These are phyloP conservation scores for Mormyrus proboscirostris DNA, from an alignment of 2,797 vertebrate genomes.

Conservation along the genomic window DNA sequence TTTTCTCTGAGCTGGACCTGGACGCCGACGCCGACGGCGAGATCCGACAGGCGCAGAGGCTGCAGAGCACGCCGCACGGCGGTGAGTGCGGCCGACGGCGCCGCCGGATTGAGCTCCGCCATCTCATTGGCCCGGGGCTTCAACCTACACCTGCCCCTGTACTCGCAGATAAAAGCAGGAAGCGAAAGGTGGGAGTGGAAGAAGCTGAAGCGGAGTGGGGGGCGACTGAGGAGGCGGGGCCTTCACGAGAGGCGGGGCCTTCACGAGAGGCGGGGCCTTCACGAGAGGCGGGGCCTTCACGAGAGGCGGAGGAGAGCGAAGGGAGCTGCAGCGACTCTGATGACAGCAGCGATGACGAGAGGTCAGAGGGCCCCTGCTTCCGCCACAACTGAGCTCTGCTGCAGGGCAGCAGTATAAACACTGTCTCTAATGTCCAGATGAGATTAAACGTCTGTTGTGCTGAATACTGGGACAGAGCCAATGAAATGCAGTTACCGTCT, in stretches of 20 bases:
- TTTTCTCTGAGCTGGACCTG: slow-evolving; percentile 78
- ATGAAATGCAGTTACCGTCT: neutral
- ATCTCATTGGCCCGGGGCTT: neutral
- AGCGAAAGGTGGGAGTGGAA: slow-evolving; percentile 53
- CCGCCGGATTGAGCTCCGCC: neutral
- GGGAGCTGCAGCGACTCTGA: slow-evolving; percentile 56
- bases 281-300: slow-evolving; percentile 41
- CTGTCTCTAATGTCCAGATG: neutral
- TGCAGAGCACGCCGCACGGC: slow-evolving; percentile 48
- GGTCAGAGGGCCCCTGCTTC: slow-evolving; percentile 47
- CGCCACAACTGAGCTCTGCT: neutral
- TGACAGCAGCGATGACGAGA: slow-evolving; percentile 70
- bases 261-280: slow-evolving; percentile 42
- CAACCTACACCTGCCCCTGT: neutral
- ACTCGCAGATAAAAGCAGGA: slow-evolving; percentile 46
- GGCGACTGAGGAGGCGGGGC: slow-evolving; percentile 37
- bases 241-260: slow-evolving; percentile 43
- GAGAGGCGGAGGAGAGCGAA: slow-evolving; percentile 38
- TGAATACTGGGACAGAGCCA: neutral
- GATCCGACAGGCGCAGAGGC: slow-evolving; percentile 68
- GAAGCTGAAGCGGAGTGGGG: slow-evolving; percentile 16
- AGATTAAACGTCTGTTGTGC: neutral
- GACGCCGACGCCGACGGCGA: slow-evolving; percentile 75
- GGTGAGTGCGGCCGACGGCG: slow-evolving; percentile 17
- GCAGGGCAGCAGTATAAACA: neutral